phyloP scores from a whole-genome alignment of 2,113 vertebrate genomes.

The Triplophysa rosa region DNA sequence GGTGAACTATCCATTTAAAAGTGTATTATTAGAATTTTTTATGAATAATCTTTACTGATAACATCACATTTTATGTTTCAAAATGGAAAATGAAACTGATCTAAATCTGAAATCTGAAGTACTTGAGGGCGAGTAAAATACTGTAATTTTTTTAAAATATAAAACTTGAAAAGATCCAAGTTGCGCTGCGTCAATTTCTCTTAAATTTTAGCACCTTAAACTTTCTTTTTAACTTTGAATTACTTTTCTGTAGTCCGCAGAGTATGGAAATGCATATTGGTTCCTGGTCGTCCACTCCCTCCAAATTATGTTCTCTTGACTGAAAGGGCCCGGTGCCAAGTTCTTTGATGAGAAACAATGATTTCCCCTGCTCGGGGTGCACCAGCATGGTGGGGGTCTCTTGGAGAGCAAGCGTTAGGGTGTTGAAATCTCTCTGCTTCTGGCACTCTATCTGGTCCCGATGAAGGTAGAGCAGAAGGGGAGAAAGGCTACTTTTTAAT shows the following conservation, averaged over 20 bases:
- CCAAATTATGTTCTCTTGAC: conserved; percentile 9
- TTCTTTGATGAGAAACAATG: conserved; percentile 43
- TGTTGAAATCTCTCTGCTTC: conserved; percentile 26
- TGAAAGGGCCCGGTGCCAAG: conserved; percentile 11
- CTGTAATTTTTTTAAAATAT: not conserved
- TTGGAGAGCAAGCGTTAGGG: conserved; percentile 1
- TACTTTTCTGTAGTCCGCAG: conserved; percentile 7
- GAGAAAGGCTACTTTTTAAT: not conserved
- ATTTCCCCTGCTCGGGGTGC: conserved; percentile 19
- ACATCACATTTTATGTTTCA: no score
- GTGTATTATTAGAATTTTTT: no score
- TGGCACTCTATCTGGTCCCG: not conserved
- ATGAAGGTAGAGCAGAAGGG: conserved; percentile 45
- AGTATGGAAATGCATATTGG: conserved; percentile 25
- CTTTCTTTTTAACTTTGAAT: not conserved
- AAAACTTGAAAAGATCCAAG: not conserved
- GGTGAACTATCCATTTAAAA: not conserved
- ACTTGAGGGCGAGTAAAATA: not conserved
- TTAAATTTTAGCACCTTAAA: not conserved
- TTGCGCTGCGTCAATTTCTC: not conserved
- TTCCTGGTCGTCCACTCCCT: not conserved
- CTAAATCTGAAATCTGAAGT: no score
- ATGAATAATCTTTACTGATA: no score
- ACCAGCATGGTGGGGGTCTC: conserved; percentile 4
- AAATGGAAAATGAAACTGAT: no score